These are phyloP conservation scores for Protobothrops flavoviridis DNA, from an alignment of 2,113 vertebrate species.

Conservation along the genomic window DNA sequence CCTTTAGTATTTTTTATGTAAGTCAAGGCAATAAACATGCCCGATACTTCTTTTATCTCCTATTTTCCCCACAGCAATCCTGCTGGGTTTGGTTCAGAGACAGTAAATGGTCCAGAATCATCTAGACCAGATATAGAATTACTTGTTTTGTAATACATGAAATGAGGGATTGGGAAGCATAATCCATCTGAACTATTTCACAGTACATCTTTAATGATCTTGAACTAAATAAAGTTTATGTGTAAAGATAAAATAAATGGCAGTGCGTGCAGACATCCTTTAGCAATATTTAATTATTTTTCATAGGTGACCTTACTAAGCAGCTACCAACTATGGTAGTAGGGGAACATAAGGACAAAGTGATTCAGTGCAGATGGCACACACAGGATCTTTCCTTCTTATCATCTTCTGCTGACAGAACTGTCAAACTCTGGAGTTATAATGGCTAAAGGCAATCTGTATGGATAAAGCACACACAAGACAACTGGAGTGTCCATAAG, in stretches of 20 bases:
- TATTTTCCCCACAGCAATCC: neutral
- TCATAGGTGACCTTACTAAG: slow-evolving; percentile 91
- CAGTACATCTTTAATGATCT: neutral
- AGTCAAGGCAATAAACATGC: neutral
- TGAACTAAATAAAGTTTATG: slow-evolving; percentile 1
- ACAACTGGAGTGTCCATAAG: slow-evolving; percentile 58
- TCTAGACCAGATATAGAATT: neutral
- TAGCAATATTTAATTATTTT: slow-evolving; percentile 27
- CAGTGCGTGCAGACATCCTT: neutral
- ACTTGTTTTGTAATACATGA: neutral
- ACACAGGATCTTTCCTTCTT: slow-evolving; percentile 91
- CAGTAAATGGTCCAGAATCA: neutral
- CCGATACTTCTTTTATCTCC: neutral
- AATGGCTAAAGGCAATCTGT: slow-evolving; percentile 68
- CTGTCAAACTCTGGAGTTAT: slow-evolving; percentile 91
- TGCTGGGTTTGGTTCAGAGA: neutral
- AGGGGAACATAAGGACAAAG: slow-evolving; percentile 94
- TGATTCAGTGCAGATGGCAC: slow-evolving; percentile 98
- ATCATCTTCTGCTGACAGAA: slow-evolving; percentile 94
- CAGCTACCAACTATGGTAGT: slow-evolving; percentile 89
- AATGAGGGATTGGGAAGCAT: neutral
- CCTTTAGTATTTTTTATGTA: neutral
- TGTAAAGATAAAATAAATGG: neutral
- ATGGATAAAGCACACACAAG: slow-evolving; percentile 65
- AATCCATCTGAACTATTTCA: neutral